Evolutionary conservation across 1,140 invertebrate species (phyloP).

Genomic region (Lordiphosa mommai): DNA sequence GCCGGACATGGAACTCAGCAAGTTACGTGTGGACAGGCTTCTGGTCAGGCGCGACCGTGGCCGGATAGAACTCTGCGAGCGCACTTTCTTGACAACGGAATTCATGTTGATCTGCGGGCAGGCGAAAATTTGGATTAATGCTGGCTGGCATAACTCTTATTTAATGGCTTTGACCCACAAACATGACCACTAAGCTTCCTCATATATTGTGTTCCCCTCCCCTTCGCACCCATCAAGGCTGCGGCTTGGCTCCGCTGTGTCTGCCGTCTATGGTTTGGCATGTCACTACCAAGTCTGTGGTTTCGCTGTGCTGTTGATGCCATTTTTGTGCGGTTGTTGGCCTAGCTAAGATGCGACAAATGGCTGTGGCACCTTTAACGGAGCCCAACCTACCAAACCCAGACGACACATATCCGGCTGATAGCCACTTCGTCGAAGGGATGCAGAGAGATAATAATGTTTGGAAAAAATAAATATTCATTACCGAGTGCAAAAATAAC

Average conservation of each 20-base stretch:
- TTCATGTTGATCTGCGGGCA: neutral
- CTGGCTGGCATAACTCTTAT: conserved; percentile 5
- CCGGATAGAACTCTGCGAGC: no score
- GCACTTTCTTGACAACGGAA: no score
- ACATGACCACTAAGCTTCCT: conserved; percentile 4
- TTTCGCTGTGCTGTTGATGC: no score
- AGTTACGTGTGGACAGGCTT: neutral
- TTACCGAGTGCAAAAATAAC: no score
- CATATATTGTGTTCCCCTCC: no score
- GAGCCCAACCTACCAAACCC: conserved; percentile 16
- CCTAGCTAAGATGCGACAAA: conserved; percentile 14
- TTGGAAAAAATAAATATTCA: no score
- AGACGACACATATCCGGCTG: neutral
- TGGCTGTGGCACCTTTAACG: conserved; percentile 9
- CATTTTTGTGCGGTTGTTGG: conserved; percentile 1
- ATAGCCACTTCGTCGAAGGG: no score
- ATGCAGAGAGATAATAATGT: neutral
- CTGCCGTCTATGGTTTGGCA: conserved; percentile 39
- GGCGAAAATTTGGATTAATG: conserved; percentile 16
- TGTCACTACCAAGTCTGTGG: neutral
- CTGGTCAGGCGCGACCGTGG: no score
- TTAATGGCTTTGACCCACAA: conserved; percentile 65
- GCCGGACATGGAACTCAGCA: neutral
- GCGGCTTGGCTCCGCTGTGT: conserved; percentile 55
- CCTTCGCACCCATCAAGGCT: no score